Base-by-base conservation (phyloP, 2,113 vertebrate genomes). In the Neolamprologus sp. region DNA sequence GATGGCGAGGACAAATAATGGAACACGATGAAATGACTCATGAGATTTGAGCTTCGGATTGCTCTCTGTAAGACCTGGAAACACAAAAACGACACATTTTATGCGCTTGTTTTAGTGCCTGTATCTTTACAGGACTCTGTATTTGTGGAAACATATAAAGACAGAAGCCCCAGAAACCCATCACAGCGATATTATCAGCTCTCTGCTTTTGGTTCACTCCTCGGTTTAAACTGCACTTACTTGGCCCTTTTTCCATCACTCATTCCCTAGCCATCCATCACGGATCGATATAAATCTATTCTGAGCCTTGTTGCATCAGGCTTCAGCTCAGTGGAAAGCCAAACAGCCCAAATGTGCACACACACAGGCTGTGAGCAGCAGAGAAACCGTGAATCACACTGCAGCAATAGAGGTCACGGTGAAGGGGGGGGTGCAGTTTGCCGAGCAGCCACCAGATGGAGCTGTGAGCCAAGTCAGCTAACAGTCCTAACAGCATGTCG, bases 261-360 rank as follows among this genome's bases (percentile, higher is more conserved):
- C 47, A 26, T 60, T 81, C 57, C 45, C 54, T 19, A 49, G n/a
- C 87, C 33, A 8, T 31, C 63, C 82, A 68, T 75, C 84, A 86
- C 1, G 1, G 83, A 93, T 94, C 94, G 60, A 95, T 92, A 65
- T 2, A 23, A 80, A 85, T 86, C 92, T 94, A 95, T 95, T 90
- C 65, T 81, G 73, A 85, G 89, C 90, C 33, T 73, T 14, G 17
- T 80, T 28, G 86, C 79, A 84, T 94, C 83, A 83, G 88, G 86
- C 83, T 89, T 80, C 86, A 80, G 84, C 88, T 89, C 79, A 88
- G 91, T 84, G 88, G 71, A 88, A 92, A 91, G 82, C 53, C 82
- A 82, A 91, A 88, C 88, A 81, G 37, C 85, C 79, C 82, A 86
- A 28, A 89, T 28, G 71, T 78, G 47, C 23, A 9, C 71, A 23